Evolutionary conservation across 2,113 vertebrate genomes (phyloP).

Genomic region (Cavia porcellus): DNA sequence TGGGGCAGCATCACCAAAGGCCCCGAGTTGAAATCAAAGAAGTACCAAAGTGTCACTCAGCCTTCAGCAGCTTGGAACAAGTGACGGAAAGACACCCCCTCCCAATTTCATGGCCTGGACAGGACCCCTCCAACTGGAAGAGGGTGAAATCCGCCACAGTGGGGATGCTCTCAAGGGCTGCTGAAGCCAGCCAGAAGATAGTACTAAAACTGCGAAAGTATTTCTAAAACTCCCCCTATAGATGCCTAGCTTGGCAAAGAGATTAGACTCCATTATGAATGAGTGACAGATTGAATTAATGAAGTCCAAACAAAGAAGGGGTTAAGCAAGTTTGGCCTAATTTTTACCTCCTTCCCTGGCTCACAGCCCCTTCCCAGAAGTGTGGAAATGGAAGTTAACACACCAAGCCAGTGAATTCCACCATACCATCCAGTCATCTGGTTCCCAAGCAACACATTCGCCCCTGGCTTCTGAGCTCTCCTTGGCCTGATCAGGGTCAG

Average conservation of each 20-base stretch:
- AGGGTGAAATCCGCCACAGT: background rate
- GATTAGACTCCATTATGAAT: background rate
- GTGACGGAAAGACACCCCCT: background rate
- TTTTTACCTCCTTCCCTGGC: background rate
- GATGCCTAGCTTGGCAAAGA: background rate
- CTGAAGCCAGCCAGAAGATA: background rate
- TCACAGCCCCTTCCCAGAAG: background rate
- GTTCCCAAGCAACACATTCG: background rate
- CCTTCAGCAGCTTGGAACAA: constrained; percentile 9
- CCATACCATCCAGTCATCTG: background rate
- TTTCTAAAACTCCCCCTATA: constrained; percentile 13
- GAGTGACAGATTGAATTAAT: background rate
- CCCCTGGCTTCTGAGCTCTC: background rate
- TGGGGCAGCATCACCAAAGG: background rate
- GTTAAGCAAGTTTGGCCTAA: background rate
- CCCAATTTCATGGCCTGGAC: background rate
- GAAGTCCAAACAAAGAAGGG: background rate
- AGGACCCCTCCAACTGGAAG: background rate
- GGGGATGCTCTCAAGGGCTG: background rate
- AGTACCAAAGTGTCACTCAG: background rate
- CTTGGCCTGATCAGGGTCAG: background rate
- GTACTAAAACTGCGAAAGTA: background rate
- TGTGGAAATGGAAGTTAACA: background rate
- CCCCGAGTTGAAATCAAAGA: constrained; percentile 27
- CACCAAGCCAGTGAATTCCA: background rate